These are phyloP conservation scores for Oligia strigilis DNA, from an alignment of 2,888 invertebrate genomes.

Conservation along the genomic window DNA sequence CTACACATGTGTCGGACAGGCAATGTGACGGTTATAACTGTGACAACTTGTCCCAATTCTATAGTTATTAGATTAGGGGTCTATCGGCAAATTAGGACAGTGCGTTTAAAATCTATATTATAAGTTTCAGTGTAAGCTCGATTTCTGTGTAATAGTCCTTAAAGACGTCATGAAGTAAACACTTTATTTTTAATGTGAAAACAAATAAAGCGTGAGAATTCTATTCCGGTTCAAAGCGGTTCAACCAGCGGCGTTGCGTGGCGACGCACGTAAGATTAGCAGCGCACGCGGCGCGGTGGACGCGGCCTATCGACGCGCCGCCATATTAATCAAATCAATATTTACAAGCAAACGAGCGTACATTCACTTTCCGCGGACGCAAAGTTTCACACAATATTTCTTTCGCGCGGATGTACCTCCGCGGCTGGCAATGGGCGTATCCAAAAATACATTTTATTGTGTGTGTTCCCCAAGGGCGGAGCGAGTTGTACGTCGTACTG, in stretches of 20 bases:
- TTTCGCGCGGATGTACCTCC: conserved; percentile 84
- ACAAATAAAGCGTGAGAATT: conserved; percentile 34
- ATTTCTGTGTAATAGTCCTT: neutral
- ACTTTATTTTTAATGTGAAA: conserved; percentile 27
- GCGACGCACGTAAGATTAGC: conserved; percentile 43
- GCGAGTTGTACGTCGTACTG: conserved; percentile 65
- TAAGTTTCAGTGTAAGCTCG: neutral
- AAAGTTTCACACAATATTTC: conserved; percentile 73
- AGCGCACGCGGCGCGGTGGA: conserved; percentile 25
- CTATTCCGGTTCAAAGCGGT: conserved; percentile 44
- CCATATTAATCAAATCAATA: conserved; percentile 59
- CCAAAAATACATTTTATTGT: conserved; percentile 89
- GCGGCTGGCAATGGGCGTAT: conserved; percentile 87
- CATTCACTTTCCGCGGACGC: conserved; percentile 58
- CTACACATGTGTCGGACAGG: conserved; percentile 11
- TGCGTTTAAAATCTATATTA: neutral
- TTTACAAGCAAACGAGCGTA: conserved; percentile 56
- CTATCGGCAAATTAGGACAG: neutral
- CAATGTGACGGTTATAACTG: conserved; percentile 12
- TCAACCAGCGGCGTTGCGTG: conserved; percentile 17
- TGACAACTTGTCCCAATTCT: conserved; percentile 8
- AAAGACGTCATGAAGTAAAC: conserved; percentile 5
- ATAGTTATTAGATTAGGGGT: neutral
- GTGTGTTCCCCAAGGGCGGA: conserved; percentile 87
- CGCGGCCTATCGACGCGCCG: conserved; percentile 29